A percentile compares a stretch with the other conserved stretches of the same genome.
phyloP scores from a whole-genome alignment of 2,888 invertebrate genomes.

The Agrotis ipsilon region DNA sequence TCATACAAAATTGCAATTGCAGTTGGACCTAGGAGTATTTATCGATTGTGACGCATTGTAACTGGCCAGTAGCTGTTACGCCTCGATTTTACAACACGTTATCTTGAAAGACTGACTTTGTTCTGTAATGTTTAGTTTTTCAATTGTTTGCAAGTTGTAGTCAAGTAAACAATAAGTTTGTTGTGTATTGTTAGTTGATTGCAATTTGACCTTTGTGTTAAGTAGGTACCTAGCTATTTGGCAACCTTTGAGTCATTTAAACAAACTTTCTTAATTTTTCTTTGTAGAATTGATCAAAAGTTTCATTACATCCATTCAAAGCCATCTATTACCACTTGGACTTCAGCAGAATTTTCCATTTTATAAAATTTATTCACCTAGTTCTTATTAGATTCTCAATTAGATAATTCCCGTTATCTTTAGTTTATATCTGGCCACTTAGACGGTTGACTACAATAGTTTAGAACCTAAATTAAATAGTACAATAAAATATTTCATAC shows the following conservation, averaged over 20 bases:
- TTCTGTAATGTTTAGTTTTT: constrained; percentile 46
- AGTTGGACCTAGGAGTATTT: constrained; percentile 70
- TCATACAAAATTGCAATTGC: constrained; percentile 77
- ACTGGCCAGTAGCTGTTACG: constrained; percentile 52
- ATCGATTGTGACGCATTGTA: constrained; percentile 78
- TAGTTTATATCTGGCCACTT: background rate
- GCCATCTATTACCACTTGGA: background rate
- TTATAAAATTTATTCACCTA: background rate
- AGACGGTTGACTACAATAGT: background rate
- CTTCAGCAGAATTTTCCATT: background rate
- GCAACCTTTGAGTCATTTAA: background rate
- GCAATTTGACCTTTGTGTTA: constrained; percentile 3
- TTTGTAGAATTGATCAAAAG: no score
- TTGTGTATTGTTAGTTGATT: constrained; percentile 1
- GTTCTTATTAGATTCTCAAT: background rate
- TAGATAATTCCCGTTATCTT: no score
- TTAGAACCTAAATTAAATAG: background rate
- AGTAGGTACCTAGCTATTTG: background rate
- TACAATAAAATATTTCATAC: background rate
- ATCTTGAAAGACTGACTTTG: constrained; percentile 44
- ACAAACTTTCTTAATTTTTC: no score
- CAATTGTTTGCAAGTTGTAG: constrained; percentile 40
- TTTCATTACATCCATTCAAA: background rate
- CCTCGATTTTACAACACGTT: constrained; percentile 43
- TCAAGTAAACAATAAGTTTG: constrained; percentile 29